These are phyloP conservation scores for Brachystomella parvula DNA, from an alignment of 1,140 invertebrate genomes.

Conservation along the genomic window DNA sequence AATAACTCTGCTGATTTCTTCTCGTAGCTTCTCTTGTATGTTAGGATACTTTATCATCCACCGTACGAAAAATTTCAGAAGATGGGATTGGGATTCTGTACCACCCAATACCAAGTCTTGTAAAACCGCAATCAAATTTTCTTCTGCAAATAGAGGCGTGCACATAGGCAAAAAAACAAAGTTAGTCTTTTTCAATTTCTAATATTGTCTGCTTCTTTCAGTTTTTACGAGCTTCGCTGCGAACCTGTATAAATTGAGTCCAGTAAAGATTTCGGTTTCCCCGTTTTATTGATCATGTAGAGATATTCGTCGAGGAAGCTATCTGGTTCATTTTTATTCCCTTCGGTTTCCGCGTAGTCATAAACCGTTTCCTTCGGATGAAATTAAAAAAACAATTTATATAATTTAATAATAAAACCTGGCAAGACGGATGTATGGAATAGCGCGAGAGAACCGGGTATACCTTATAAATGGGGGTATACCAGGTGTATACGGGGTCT, in stretches of 20 bases:
- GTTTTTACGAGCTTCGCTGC: not conserved
- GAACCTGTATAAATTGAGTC: not conserved
- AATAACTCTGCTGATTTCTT: not conserved
- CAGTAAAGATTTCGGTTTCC: not conserved
- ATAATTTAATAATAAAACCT: too few species aligned
- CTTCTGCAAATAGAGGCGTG: too few species aligned
- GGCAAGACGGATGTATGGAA: too few species aligned
- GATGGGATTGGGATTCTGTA: not conserved
- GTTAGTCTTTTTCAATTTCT: not conserved
- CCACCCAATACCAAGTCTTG: not conserved
- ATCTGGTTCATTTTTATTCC: too few species aligned
- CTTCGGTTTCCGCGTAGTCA: too few species aligned
- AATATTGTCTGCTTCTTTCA: not conserved
- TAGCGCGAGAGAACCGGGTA: too few species aligned
- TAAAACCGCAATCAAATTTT: not conserved
- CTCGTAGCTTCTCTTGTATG: not conserved
- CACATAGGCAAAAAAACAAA: too few species aligned
- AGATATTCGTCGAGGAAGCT: not conserved
- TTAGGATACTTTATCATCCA: not conserved
- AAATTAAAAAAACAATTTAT: too few species aligned
- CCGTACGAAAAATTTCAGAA: not conserved
- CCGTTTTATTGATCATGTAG: not conserved
- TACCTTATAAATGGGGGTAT: too few species aligned
- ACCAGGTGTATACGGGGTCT: too few species aligned
- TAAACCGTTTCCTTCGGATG: too few species aligned